phyloP scores from a whole-genome alignment of 1,140 invertebrate genomes.

The Vanessa tameamea region DNA sequence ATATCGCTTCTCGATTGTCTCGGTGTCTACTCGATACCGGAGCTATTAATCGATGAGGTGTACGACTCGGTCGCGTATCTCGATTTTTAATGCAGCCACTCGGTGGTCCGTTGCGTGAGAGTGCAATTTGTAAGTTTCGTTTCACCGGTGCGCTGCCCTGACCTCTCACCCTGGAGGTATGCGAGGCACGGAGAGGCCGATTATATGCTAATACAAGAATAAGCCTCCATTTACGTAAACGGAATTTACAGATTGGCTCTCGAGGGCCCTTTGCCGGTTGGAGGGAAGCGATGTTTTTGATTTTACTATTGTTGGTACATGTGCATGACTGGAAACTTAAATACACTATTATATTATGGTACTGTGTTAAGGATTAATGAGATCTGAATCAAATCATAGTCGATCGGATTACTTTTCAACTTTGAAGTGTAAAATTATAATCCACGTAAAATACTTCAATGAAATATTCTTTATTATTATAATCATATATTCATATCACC shows the following conservation, averaged over 20 bases:
- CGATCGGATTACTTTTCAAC: too few relatives aligned
- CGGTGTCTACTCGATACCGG: slow-evolving; percentile 6
- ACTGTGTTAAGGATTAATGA: too few relatives aligned
- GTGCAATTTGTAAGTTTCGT: slow-evolving; percentile 47
- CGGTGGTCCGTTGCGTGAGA: slow-evolving; percentile 49
- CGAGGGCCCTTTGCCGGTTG: not conserved
- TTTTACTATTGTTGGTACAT: not conserved
- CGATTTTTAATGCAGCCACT: slow-evolving; percentile 21
- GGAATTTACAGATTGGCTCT: slow-evolving; percentile 19
- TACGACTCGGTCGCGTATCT: slow-evolving; percentile 15
- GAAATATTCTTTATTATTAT: too few relatives aligned
- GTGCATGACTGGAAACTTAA: not conserved
- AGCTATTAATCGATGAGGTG: slow-evolving; percentile 18
- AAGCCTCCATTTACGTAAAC: slow-evolving; percentile 49
- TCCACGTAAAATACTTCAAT: too few relatives aligned
- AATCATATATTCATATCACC: too few relatives aligned
- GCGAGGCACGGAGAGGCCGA: slow-evolving; percentile 38
- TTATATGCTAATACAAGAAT: slow-evolving; percentile 66
- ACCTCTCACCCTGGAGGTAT: slow-evolving; percentile 49
- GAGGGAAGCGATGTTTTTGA: not conserved
- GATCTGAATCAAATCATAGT: too few relatives aligned
- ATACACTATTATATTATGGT: not conserved
- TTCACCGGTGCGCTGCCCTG: slow-evolving; percentile 33
- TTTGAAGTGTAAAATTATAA: too few relatives aligned
- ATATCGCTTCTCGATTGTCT: slow-evolving; percentile 6